Conservation (phyloP, 1,140 invertebrate species). For the Globodera rostochiensis region DNA sequence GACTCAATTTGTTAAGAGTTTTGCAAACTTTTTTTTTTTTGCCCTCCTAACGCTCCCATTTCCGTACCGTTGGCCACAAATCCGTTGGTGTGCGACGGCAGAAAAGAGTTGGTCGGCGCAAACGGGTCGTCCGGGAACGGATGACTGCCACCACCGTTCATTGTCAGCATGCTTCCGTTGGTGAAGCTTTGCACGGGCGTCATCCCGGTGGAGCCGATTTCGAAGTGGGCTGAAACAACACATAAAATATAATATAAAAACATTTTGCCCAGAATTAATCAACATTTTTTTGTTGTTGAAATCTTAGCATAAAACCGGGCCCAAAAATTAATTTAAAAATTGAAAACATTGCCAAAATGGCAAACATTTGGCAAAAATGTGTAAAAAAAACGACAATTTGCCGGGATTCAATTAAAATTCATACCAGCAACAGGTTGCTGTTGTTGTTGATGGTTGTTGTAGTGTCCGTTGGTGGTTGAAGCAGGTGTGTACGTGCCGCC, state of each 20-base stretch:
- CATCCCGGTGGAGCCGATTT: conserved; percentile 3
- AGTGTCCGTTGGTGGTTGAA: neutral
- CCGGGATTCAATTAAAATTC: neutral
- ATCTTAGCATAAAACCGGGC: no score
- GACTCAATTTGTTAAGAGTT: no score
- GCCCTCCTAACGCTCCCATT: no score
- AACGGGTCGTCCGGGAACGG: conserved; percentile 21
- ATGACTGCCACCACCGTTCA: conserved; percentile 12
- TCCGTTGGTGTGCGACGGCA: no score
- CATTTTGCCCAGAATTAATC: no score
- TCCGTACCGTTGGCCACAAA: no score
- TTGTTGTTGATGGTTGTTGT: neutral
- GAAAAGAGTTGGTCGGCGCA: neutral
- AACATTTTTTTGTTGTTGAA: no score
- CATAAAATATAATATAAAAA: neutral
- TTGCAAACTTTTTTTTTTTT: no score
- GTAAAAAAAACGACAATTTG: neutral
- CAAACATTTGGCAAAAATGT: no score
- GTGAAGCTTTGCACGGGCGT: conserved; percentile 7
- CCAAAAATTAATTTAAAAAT: no score
- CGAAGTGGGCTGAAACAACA: conserved; percentile 19
- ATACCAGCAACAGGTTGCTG: neutral
- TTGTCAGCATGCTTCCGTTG: neutral
- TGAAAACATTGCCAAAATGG: no score
- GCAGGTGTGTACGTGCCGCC: neutral